A percentile compares a stretch with the other conserved stretches of the same genome.
Evolutionary conservation across 2,888 invertebrate genomes (phyloP).

Genomic region (Chrysomela aeneicollis): DNA sequence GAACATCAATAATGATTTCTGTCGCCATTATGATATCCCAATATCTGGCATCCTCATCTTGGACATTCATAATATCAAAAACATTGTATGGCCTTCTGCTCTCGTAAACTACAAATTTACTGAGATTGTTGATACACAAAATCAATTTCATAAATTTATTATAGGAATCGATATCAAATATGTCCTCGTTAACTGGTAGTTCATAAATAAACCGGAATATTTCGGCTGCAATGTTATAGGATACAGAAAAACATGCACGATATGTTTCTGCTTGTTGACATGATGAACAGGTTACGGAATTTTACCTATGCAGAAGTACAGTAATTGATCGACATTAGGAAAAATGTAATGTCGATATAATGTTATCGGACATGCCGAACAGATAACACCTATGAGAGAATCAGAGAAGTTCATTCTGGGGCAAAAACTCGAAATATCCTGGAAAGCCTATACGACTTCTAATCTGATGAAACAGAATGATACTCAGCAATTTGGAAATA

Average conservation of each 20-base stretch:
- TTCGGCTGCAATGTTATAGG: neutral
- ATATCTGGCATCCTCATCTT: too few relatives aligned
- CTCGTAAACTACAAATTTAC: neutral
- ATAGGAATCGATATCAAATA: too few relatives aligned
- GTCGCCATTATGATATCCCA: too few relatives aligned
- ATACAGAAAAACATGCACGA: neutral
- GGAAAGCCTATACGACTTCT: neutral
- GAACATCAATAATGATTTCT: too few relatives aligned
- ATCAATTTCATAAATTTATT: neutral
- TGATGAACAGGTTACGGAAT: neutral
- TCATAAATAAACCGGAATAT: slow-evolving; percentile 1
- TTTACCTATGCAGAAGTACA: too few relatives aligned
- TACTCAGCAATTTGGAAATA: neutral
- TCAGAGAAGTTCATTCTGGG: neutral
- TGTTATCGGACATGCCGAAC: neutral
- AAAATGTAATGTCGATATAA: too few relatives aligned
- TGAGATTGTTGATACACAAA: neutral
- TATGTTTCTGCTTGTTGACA: neutral
- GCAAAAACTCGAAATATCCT: neutral
- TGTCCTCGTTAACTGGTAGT: neutral
- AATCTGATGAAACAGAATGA: neutral
- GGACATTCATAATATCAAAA: too few relatives aligned
- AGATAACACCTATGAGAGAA: neutral
- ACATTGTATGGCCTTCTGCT: too few relatives aligned
- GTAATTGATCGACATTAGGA: too few relatives aligned